Base-by-base conservation (phyloP, 2,113 vertebrate genomes). In the Nesospiza acunhae region DNA sequence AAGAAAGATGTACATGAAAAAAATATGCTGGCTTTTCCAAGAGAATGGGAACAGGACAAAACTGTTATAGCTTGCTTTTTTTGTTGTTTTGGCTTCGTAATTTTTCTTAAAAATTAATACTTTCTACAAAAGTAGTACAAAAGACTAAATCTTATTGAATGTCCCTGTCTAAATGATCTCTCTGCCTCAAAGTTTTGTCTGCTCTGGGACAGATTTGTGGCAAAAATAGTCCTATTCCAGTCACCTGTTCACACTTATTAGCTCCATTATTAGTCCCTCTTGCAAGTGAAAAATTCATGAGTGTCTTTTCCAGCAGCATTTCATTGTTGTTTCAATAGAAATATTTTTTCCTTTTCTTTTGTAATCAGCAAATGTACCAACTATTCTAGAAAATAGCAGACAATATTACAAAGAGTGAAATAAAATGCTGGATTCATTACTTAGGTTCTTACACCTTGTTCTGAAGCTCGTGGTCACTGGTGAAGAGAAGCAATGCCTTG, bases 401-500 rank as follows among this genome's bases (percentile, higher is more conserved):
- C 68, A 72, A n/a, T 59, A 78, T 59, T 89, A 33, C 33, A 88
- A 79, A 42, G 23, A 83, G 19, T 5, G 3, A 41, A 97, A 79
- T 39, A 72, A 84, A 91, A 39, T 42, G 11, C 15, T 60, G 22
- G 15, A 60, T 75, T 89, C 18, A 67, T 86, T 89, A 60, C 7
- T 59, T 39, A 56, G 44, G 30, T 70, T 93, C 58, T 74, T 31
- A 73, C 21, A 53, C 46, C 59, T 79, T 87, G 31, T 89, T 84
- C 66, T 87, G 59, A 80, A 49, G 37, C 62, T 79, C 69, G 9
- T 24, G 11, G 12, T 82, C 26, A 26, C 35, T 60, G 30, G 30
- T 74, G 37, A 72, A 50, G 18, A 82, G 78, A 87, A 91, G 94
- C 66, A 96, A 91, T 89, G 73, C 30, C 31, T 60, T 84, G 31